A percentile compares a stretch with the other conserved stretches of the same genome.
Conservation (phyloP, 2,797 vertebrate species). For the Pseudochirops cupreus region DNA sequence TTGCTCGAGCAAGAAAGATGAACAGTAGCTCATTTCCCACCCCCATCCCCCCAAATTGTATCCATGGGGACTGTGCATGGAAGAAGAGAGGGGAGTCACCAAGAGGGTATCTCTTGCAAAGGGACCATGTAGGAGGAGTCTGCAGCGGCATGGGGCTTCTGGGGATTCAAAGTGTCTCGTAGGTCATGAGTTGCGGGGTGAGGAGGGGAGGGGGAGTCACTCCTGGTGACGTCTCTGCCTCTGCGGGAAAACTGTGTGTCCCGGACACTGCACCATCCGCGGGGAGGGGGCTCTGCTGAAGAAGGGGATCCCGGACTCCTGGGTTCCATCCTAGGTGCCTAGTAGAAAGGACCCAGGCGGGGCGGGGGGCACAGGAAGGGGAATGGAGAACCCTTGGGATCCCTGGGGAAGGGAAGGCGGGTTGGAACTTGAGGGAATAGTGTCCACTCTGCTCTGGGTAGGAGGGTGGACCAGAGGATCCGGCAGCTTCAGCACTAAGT, state of each 20-base stretch:
- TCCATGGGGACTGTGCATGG: not conserved
- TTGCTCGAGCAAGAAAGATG: slow-evolving; percentile 20
- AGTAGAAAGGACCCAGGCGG: slow-evolving; percentile 3
- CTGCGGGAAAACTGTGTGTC: slow-evolving; percentile 79
- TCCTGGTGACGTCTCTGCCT: slow-evolving; percentile 73
- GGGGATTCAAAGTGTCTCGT: slow-evolving; percentile 53
- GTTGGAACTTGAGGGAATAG: not conserved
- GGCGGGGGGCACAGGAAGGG: not conserved
- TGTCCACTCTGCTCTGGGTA: slow-evolving; percentile 13
- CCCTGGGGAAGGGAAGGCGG: not conserved
- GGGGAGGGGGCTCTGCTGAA: slow-evolving; percentile 54
- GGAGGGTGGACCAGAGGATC: slow-evolving; percentile 39
- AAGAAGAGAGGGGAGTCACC: slow-evolving; percentile 21
- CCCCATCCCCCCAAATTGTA: not conserved
- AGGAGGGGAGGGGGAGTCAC: slow-evolving; percentile 71
- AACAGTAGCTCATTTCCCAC: slow-evolving; percentile 5
- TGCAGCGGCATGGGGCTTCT: slow-evolving; percentile 44
- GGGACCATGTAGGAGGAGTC: slow-evolving; percentile 30
- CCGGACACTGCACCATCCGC: slow-evolving; percentile 78
- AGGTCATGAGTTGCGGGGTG: slow-evolving; percentile 60
- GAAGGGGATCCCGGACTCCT: slow-evolving; percentile 57
- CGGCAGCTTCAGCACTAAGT: slow-evolving; percentile 6
- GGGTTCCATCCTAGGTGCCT: not conserved
- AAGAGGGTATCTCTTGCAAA: not conserved
- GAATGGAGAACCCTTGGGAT: not conserved